Conservation (phyloP, 2,113 vertebrate genomes). For the Pica pica region DNA sequence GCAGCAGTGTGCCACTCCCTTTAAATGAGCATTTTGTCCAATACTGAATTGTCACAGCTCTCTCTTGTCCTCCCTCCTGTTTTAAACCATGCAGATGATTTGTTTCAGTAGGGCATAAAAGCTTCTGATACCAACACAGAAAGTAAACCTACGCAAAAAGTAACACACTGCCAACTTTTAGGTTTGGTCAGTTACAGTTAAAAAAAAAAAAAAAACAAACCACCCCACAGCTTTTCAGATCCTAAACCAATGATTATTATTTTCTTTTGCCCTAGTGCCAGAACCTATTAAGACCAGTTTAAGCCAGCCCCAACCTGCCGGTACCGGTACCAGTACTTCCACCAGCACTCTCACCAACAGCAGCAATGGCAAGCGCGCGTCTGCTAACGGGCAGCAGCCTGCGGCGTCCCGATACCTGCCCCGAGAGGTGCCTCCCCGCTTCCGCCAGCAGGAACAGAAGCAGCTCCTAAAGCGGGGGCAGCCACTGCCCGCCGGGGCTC, state of each 20-base stretch:
- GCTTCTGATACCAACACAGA: background rate
- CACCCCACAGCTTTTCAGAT: too few species aligned
- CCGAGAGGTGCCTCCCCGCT: constrained; percentile 95
- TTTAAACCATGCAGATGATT: background rate
- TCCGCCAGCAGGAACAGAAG: constrained; percentile 98
- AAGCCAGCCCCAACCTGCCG: constrained; percentile 87
- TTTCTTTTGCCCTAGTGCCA: constrained; percentile 79
- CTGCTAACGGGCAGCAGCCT: constrained; percentile 80
- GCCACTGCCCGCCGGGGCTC: constrained; percentile 84
- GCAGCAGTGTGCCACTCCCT: background rate
- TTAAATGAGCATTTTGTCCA: background rate
- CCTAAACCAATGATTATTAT: background rate
- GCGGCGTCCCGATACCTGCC: constrained; percentile 89
- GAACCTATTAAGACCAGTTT: constrained; percentile 91
- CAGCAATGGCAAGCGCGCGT: constrained; percentile 91
- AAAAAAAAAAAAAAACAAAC: too few species aligned
- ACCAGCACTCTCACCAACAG: constrained; percentile 82
- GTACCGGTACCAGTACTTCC: constrained; percentile 83
- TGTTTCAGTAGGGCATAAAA: background rate
- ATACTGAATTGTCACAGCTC: background rate
- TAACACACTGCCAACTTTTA: background rate
- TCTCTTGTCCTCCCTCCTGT: background rate
- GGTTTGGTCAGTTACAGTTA: background rate
- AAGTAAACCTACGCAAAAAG: background rate
- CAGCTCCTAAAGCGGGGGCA: constrained; percentile 97